Evolutionary conservation across 2,888 invertebrate species (phyloP), one percentile per base, ranked within the genome.

Genomic region (Caenorhabditis afra): DNA sequence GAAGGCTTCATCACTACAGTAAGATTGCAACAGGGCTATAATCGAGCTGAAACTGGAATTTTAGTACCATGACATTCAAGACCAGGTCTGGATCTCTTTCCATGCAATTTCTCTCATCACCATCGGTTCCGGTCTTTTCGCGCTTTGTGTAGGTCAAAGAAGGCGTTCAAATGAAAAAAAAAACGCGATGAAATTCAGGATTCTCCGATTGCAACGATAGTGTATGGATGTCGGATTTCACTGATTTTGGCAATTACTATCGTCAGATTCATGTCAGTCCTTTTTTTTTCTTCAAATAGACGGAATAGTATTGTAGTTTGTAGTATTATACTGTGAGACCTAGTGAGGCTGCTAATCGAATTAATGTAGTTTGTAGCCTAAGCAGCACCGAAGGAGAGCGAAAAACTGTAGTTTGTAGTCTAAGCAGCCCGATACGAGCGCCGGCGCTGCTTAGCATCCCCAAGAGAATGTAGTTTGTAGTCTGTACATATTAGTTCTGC

Each of bases 251-350:
- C 50, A 0, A 35, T 77, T 14, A 52, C 65, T 4, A 41, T 45
- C 12, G 52, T 39, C 5, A 55, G 76, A 65, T 70, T 77, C 12
- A 45, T 77, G 76, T 74, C 22, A 73, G 62, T 49, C 50, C 29
- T 14, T 22, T 7, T 29, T 29, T 29, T 29, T 29, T 29, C 16
- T 44, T 44, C 3, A 44, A 44, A 7, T 29, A 29, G n/a, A n/a
- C n/a, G n/a, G n/a, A n/a, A n/a, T n/a, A n/a, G n/a, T n/a, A n/a
- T n/a, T n/a, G 29, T 29, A 29, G 29, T 29, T 29, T 29, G 29
- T 29, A 29, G n/a, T n/a, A n/a, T n/a, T n/a, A n/a, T n/a, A n/a
- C n/a, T n/a, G n/a, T n/a, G n/a, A n/a, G n/a, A n/a, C n/a, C n/a
- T n/a, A n/a, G n/a, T n/a, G n/a, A n/a, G n/a, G n/a, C n/a, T n/a